These are phyloP conservation scores for Alces alces DNA, from an alignment of 2,113 vertebrate species.

Conservation along the genomic window DNA sequence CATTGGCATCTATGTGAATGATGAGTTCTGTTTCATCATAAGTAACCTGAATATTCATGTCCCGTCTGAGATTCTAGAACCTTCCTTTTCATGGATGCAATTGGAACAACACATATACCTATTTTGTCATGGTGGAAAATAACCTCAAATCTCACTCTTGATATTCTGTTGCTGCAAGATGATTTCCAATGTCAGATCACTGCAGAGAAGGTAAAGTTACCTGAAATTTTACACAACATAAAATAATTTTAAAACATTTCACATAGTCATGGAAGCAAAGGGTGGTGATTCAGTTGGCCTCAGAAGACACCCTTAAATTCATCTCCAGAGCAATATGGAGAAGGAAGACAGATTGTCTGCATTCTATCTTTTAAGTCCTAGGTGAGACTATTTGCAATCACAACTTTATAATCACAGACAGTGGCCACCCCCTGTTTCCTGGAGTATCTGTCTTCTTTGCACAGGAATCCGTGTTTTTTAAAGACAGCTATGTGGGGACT, in stretches of 20 bases:
- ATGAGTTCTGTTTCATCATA: conserved; percentile 18
- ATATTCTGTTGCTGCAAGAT: background rate
- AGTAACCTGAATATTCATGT: conserved; percentile 16
- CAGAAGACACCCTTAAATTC: background rate
- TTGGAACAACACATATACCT: background rate
- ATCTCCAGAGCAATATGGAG: background rate
- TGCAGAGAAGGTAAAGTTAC: background rate
- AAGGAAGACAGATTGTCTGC: background rate
- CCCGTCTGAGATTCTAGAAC: background rate
- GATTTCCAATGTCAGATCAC: background rate
- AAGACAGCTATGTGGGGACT: background rate
- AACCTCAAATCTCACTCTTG: background rate
- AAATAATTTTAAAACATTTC: background rate
- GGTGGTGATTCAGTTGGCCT: background rate
- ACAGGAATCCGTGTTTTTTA: background rate
- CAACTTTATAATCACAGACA: background rate
- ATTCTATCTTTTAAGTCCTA: background rate
- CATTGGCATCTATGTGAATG: conserved; percentile 12
- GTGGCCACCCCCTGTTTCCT: background rate
- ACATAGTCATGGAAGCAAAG: background rate
- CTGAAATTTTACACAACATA: background rate
- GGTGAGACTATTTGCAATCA: background rate
- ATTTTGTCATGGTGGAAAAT: background rate
- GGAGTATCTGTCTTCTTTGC: background rate
- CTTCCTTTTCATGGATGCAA: background rate